A percentile compares a stretch with the other conserved stretches of the same genome.
Conservation (phyloP, 2,888 invertebrate species). For the Lysandra coridon region DNA sequence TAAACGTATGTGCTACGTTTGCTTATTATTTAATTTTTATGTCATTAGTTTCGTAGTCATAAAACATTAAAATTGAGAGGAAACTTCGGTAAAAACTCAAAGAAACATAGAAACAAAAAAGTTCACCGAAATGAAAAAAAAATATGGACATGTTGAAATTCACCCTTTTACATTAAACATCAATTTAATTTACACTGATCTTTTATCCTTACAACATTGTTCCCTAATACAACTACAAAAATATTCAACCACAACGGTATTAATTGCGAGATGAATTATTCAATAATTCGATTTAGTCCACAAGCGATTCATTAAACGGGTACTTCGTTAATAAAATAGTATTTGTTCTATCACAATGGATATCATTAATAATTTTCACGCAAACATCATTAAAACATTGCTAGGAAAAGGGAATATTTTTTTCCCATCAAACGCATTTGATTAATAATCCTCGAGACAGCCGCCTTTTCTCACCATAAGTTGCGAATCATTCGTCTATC, state of each 20-base stretch:
- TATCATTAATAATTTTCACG: slow-evolving; percentile 48
- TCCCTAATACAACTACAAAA: background rate
- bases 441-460: slow-evolving; percentile 71
- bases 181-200: background rate
- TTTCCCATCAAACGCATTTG: slow-evolving; percentile 62
- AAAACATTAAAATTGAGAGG: too few relatives aligned
- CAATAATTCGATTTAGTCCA: slow-evolving; percentile 4
- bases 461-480: slow-evolving; percentile 72
- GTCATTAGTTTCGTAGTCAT: too few relatives aligned
- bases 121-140: too few relatives aligned
- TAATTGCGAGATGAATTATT: slow-evolving; percentile 15
- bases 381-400: slow-evolving; percentile 50
- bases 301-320: background rate
- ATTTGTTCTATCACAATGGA: slow-evolving; percentile 34
- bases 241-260: background rate
- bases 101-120: too few relatives aligned
- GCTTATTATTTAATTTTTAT: too few relatives aligned
- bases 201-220: background rate
- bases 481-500: slow-evolving; percentile 66
- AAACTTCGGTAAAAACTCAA: too few relatives aligned
- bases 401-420: slow-evolving; percentile 60
- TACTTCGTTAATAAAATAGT: slow-evolving; percentile 21
- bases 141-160: too few relatives aligned
- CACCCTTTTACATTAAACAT: background rate
- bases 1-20: too few relatives aligned